Evolutionary conservation across 2,113 vertebrate species (phyloP).

Genomic region (Festucalex cinctus): DNA sequence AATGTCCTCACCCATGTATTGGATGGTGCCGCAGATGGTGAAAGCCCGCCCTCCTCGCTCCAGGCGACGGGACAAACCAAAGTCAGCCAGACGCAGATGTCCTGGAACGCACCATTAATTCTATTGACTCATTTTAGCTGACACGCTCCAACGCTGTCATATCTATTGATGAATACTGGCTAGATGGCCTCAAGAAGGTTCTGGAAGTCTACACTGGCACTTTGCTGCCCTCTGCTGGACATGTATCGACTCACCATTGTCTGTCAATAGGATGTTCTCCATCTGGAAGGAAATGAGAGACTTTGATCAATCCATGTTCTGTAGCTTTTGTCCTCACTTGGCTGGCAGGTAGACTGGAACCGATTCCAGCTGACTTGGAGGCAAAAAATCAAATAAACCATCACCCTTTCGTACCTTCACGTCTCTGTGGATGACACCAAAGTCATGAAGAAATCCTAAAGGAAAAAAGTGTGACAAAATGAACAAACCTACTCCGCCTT

Average conservation of each 20-base stretch:
- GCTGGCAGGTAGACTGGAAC: no score
- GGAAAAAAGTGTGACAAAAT: background rate
- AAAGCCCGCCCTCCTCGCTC: slow-evolving; percentile 81
- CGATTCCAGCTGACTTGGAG: no score
- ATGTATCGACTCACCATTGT: slow-evolving; percentile 76
- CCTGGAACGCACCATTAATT: slow-evolving; percentile 70
- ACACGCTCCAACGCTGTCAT: background rate
- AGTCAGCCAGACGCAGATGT: slow-evolving; percentile 90
- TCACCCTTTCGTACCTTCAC: slow-evolving; percentile 78
- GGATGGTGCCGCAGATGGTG: slow-evolving; percentile 94
- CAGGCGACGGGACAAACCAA: slow-evolving; percentile 86
- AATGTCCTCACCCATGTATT: slow-evolving; percentile 88
- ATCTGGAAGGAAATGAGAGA: slow-evolving; percentile 74
- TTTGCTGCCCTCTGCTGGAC: slow-evolving; percentile 56
- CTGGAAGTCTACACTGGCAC: slow-evolving; percentile 9
- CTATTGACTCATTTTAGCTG: background rate
- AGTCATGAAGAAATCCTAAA: slow-evolving; percentile 88
- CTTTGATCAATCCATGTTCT: background rate
- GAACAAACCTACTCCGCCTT: background rate
- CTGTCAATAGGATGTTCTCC: slow-evolving; percentile 93
- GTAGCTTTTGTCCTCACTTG: no score
- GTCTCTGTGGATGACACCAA: slow-evolving; percentile 90
- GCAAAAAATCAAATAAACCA: background rate
- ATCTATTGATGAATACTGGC: slow-evolving; percentile 7
- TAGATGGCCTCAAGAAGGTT: slow-evolving; percentile 27